Evolutionary conservation across 1,140 invertebrate species (phyloP).

Genomic region (Camponotus pennsylvanicus): DNA sequence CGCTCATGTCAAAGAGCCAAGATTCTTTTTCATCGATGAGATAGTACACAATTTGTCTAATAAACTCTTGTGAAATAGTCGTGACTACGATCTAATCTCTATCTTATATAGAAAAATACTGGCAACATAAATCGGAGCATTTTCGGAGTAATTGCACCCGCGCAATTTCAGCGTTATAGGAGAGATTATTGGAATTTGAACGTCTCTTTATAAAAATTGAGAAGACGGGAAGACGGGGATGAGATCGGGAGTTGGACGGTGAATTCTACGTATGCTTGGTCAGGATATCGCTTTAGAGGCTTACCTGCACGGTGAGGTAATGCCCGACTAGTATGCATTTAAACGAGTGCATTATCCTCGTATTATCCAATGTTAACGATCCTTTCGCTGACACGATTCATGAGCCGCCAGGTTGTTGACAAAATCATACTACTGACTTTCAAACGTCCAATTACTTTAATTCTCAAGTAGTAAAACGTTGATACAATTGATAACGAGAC

Average conservation of each 20-base stretch:
- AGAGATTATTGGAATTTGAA: slow-evolving; percentile 77
- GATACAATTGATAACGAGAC: background rate
- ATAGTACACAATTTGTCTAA: too few species aligned
- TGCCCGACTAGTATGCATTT: slow-evolving; percentile 83
- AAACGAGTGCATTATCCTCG: slow-evolving; percentile 83
- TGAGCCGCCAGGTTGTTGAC: slow-evolving; percentile 57
- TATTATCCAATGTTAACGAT: slow-evolving; percentile 71
- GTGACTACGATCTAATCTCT: too few species aligned
- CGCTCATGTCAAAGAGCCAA: background rate
- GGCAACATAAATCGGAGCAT: slow-evolving; percentile 57
- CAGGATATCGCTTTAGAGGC: slow-evolving; percentile 40
- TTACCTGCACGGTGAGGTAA: slow-evolving; percentile 73
- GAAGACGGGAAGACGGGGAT: slow-evolving; percentile 45
- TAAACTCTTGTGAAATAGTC: too few species aligned
- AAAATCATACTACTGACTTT: slow-evolving; percentile 26
- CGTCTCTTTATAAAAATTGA: slow-evolving; percentile 77
- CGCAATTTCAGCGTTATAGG: slow-evolving; percentile 70
- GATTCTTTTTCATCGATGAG: background rate
- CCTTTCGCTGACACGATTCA: slow-evolving; percentile 67
- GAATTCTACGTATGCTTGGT: slow-evolving; percentile 35
- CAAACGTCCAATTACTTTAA: background rate
- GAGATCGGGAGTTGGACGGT: slow-evolving; percentile 32
- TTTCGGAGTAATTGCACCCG: slow-evolving; percentile 40
- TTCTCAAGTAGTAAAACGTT: background rate
- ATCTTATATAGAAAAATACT: slow-evolving; percentile 35